A percentile compares a stretch with the other conserved stretches of the same genome.
Conservation (phyloP, 2,797 vertebrate species). For the Petrocephalus sullivani region DNA sequence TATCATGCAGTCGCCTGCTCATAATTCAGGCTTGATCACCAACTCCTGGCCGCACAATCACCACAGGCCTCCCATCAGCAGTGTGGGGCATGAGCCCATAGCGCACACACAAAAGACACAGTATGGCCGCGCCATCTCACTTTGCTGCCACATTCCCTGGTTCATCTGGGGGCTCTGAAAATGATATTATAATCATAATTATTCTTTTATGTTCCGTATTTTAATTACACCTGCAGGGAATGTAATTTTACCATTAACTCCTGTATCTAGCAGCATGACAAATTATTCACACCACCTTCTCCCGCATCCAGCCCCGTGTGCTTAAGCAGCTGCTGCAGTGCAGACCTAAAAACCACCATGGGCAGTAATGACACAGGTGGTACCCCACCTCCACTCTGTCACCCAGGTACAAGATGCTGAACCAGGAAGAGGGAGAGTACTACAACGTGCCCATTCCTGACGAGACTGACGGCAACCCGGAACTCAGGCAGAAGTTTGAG, state of each 20-base stretch:
- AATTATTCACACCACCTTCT: not conserved
- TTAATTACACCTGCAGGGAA: not conserved
- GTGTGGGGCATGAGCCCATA: not conserved
- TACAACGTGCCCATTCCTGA: conserved; percentile 96
- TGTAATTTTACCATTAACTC: not conserved
- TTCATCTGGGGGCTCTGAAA: not conserved
- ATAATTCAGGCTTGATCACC: not conserved
- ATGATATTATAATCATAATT: not conserved
- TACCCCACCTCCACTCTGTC: not conserved
- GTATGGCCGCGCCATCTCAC: not conserved
- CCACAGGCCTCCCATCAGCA: not conserved
- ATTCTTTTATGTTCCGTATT: not conserved
- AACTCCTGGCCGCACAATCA: not conserved
- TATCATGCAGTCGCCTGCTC: not conserved
- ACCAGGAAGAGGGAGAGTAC: conserved; percentile 94
- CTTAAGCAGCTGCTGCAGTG: not conserved
- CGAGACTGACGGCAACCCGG: conserved; percentile 81
- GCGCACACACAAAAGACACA: not conserved
- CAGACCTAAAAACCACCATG: not conserved
- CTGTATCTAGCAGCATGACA: too few species aligned
- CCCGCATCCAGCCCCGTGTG: not conserved
- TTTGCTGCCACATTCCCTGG: not conserved
- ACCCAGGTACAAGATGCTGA: conserved; percentile 87
- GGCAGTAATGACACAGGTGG: not conserved
- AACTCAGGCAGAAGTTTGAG: conserved; percentile 93